A percentile compares a stretch with the other conserved stretches of the same genome.
Evolutionary conservation across 2,888 invertebrate species (phyloP).

Genomic region (Strigamia maritima): DNA sequence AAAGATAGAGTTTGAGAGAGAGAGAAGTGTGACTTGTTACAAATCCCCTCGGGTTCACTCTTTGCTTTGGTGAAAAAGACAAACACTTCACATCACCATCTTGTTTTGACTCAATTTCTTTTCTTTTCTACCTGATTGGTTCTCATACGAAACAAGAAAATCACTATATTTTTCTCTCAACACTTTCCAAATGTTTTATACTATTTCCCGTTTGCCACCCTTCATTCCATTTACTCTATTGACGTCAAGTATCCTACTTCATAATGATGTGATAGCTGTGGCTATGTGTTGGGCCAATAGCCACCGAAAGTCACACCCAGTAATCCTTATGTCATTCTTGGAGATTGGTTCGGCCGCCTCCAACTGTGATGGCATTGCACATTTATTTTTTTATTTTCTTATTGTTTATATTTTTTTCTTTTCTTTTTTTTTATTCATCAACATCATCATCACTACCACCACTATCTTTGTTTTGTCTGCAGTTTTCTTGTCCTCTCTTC

Average conservation of each 20-base stretch:
- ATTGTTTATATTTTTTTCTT: not conserved
- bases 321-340: constrained; percentile 15
- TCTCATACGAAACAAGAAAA: not conserved
- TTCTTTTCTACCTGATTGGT: not conserved
- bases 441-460: not conserved
- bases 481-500: not conserved
- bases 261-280: constrained; percentile 2
- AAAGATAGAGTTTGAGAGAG: not conserved
- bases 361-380: constrained; percentile 10
- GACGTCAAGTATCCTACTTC: not conserved
- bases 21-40: constrained; percentile 15
- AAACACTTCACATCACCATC: not conserved
- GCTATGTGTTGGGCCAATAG: not conserved
- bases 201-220: constrained; percentile 5
- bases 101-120: not conserved
- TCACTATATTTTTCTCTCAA: not conserved
- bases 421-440: not conserved
- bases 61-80: not conserved
- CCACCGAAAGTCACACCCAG: not conserved
- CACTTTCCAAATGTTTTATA: not conserved
- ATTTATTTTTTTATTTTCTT: not conserved
- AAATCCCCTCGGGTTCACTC: constrained; percentile 10
- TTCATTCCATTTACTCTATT: not conserved
- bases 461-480: constrained; percentile 5
- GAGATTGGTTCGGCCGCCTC: constrained; percentile 15